Conservation (phyloP, 30 jellyfish, hydroid and myxozoan genomes). For the Cassiopea xamachana region DNA sequence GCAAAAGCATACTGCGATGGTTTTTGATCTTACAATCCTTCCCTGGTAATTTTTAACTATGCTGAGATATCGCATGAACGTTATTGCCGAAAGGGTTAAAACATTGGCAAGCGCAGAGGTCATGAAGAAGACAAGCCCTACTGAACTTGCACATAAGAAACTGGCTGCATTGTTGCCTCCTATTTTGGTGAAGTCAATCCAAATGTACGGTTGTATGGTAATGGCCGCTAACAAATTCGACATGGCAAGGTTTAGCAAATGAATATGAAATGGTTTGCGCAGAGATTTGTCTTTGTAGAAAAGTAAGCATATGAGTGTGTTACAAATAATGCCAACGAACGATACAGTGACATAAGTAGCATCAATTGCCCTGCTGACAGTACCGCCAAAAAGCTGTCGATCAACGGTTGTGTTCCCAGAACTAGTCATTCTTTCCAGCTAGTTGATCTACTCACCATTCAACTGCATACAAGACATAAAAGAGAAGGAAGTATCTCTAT, state of each 20-base stretch:
- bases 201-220: background rate
- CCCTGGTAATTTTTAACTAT: background rate
- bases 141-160: background rate
- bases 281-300: background rate
- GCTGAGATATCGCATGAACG: background rate
- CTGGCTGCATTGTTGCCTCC: background rate
- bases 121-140: slow-evolving; percentile 8
- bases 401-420: background rate
- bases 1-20: background rate
- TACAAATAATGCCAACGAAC: background rate
- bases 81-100: background rate
- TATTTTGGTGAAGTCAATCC: background rate
- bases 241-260: background rate
- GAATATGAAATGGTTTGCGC: background rate
- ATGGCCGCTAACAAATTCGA: background rate
- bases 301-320: background rate
- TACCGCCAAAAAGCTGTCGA: background rate
- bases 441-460: no score
- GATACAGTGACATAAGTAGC: background rate
- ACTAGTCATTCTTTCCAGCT: background rate
- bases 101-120: background rate
- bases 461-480: no score
- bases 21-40: background rate
- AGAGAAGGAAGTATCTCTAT: background rate
- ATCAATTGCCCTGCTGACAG: background rate